Conservation (phyloP, 1,140 invertebrate species). For the Liolophura sinensis region DNA sequence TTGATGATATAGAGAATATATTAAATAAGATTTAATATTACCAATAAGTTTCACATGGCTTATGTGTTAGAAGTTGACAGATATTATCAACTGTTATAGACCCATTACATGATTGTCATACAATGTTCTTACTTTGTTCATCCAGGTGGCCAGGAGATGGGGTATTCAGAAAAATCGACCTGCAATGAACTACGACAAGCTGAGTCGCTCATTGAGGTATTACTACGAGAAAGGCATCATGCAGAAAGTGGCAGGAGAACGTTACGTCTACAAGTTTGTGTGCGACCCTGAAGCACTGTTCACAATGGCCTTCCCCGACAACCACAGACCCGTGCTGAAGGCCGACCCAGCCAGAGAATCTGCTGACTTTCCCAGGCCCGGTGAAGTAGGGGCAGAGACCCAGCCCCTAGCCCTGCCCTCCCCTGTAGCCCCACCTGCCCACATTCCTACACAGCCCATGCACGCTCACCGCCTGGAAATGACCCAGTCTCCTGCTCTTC, state of each 20-base stretch:
- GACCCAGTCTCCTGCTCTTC: background rate
- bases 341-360: slow-evolving; percentile 17
- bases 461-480: slow-evolving; percentile 11
- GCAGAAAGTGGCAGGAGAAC: slow-evolving; percentile 76
- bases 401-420: slow-evolving; percentile 29
- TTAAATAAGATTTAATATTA: too few relatives aligned
- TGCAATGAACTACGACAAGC: slow-evolving; percentile 97
- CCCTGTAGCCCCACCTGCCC: slow-evolving; percentile 2
- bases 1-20: too few relatives aligned
- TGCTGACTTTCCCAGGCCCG: background rate
- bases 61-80: too few relatives aligned
- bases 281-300: slow-evolving; percentile 92
- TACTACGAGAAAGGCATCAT: slow-evolving; percentile 91
- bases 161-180: slow-evolving; percentile 75
- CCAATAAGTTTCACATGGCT: too few relatives aligned
- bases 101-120: too few relatives aligned
- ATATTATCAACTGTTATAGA: too few relatives aligned
- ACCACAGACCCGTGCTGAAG: slow-evolving; percentile 51
- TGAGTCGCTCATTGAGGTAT: slow-evolving; percentile 88
- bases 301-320: slow-evolving; percentile 73
- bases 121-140: slow-evolving; percentile 7
- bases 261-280: slow-evolving; percentile 95
- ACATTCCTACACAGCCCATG: slow-evolving; percentile 1
- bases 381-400: slow-evolving; percentile 13
- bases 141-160: slow-evolving; percentile 63